These are phyloP conservation scores for Apodemia hepburni DNA, from an alignment of 2,888 invertebrate species.

Conservation along the genomic window DNA sequence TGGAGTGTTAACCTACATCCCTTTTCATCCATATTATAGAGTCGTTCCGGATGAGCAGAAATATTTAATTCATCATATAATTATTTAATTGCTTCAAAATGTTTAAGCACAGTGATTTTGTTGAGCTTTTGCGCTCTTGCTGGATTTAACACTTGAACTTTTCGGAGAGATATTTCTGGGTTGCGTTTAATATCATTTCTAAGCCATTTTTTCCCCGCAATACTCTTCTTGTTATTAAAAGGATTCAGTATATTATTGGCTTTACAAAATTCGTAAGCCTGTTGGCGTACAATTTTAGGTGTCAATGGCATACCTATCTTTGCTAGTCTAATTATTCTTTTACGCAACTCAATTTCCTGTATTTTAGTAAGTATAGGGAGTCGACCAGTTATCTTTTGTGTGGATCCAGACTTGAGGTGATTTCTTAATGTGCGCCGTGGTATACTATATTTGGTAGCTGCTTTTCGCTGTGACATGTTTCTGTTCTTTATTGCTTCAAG, in stretches of 20 bases:
- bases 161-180: slow-evolving; percentile 12
- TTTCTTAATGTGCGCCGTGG: background rate
- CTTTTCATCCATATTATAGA: too few relatives aligned
- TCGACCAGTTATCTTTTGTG: too few relatives aligned
- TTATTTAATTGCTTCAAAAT: slow-evolving; percentile 28
- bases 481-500: background rate
- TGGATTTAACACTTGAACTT: slow-evolving; percentile 31
- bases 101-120: slow-evolving; percentile 23
- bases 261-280: slow-evolving; percentile 15
- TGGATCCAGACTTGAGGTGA: background rate
- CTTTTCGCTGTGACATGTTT: background rate
- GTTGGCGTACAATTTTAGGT: slow-evolving; percentile 5
- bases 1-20: slow-evolving; percentile 19
- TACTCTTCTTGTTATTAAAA: slow-evolving; percentile 1
- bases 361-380: background rate
- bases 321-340: slow-evolving; percentile 11
- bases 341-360: background rate
- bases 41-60: slow-evolving; percentile 23
- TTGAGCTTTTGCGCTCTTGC: slow-evolving; percentile 27
- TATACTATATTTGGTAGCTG: background rate
- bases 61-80: slow-evolving; percentile 28
- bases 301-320: slow-evolving; percentile 11
- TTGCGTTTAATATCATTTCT: slow-evolving; percentile 11
- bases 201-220: slow-evolving; percentile 17
- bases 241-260: slow-evolving; percentile 9